These are phyloP conservation scores for Galemys pyrenaicus DNA, from an alignment of 2,113 vertebrate species.

Conservation along the genomic window DNA sequence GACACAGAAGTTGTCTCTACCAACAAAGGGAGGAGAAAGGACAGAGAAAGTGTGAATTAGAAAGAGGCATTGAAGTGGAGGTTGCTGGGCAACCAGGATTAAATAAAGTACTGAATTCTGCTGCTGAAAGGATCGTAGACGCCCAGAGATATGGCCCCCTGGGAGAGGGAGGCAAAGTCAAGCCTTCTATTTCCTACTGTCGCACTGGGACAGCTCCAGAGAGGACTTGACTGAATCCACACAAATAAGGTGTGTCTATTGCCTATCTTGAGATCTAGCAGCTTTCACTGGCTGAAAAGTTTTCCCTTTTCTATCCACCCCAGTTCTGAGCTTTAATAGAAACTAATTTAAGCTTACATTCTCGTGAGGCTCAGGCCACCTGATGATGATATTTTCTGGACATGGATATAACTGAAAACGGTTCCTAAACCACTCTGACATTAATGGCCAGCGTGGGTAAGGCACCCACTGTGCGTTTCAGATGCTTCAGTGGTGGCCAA, in stretches of 20 bases:
- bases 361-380: background rate
- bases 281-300: background rate
- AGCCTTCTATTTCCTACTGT: background rate
- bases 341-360: background rate
- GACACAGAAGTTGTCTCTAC: slow-evolving; percentile 21
- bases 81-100: slow-evolving; percentile 33
- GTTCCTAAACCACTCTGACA: background rate
- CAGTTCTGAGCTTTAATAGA: background rate
- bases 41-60: background rate
- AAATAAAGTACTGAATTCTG: slow-evolving; percentile 8
- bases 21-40: background rate
- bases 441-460: background rate
- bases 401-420: background rate
- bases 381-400: background rate
- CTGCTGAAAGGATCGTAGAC: background rate
- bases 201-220: background rate
- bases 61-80: background rate
- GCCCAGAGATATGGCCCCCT: background rate
- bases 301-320: background rate
- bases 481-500: background rate
- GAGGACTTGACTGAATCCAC: background rate
- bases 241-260: background rate
- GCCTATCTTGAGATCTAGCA: background rate
- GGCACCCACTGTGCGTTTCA: background rate
- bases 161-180: background rate